Evolutionary conservation across 1,140 invertebrate species (phyloP).

Genomic region (Drosophila littoralis): DNA sequence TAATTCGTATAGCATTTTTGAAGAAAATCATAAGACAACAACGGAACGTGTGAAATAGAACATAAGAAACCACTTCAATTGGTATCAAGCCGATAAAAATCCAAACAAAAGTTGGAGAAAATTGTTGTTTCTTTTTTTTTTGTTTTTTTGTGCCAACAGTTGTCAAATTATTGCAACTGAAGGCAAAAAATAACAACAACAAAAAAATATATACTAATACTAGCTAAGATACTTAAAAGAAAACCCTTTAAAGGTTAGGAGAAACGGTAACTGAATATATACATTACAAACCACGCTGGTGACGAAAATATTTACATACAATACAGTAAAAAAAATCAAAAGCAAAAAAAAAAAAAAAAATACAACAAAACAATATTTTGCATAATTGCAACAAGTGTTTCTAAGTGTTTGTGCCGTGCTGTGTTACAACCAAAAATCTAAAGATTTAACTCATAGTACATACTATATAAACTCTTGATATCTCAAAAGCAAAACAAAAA

Average conservation of each 20-base stretch:
- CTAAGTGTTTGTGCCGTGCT: conserved; percentile 48
- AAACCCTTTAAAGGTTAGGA: conserved; percentile 8
- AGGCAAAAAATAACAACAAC: not conserved
- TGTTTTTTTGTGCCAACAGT: not conserved
- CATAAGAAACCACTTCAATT: not conserved
- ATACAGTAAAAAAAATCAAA: not conserved
- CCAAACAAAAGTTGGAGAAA: not conserved
- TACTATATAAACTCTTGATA: conserved; percentile 13
- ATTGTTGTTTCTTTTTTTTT: not conserved
- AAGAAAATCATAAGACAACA: not conserved
- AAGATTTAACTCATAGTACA: conserved; percentile 8
- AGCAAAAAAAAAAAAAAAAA: not conserved
- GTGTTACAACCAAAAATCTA: conserved; percentile 22
- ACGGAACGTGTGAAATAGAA: conserved; percentile 14
- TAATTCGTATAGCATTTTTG: not conserved
- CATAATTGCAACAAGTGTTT: conserved; percentile 54
- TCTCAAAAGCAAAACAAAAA: not conserved
- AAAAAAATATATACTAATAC: not conserved
- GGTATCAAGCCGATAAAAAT: not conserved
- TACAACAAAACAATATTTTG: conserved; percentile 32
- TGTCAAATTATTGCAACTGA: not conserved
- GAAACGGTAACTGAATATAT: conserved; percentile 17
- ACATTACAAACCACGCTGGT: conserved; percentile 7
- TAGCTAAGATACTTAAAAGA: not conserved
- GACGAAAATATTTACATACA: conserved; percentile 1